Evolutionary conservation across 2,113 vertebrate genomes (phyloP), one percentile per base, ranked within the genome.

Genomic region (Brachyistius frenatus): DNA sequence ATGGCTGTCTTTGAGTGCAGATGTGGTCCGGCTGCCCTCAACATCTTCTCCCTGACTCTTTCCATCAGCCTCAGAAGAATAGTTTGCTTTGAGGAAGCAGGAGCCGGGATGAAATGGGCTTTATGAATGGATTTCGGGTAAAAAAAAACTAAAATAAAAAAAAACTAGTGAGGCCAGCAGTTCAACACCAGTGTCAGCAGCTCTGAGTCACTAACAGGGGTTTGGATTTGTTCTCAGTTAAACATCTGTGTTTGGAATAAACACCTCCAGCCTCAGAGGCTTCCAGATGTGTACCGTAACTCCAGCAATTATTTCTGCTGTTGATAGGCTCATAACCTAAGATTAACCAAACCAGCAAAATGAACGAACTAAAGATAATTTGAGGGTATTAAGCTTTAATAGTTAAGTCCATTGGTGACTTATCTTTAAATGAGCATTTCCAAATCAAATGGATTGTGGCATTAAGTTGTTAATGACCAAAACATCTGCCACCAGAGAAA

Each of bases 1-100:
- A 92, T 90, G 73, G 76, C 85, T 86, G 88, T 86, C 88, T 54
- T 67, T 73, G 81, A 89, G 81, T 75, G 87, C 81, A 90, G 84
- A 90, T 88, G 88, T 70, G 73, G 39, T 80, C 76, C 49, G 2
- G 83, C 71, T 85, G 84, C 84, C 89, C 23, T 23, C 73, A 88
- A 54, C 83, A 53, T 73, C 62, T 53, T 71, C 63, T 74, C 66
- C n/a, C 56, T 52, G 68, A 64, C 65, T 86, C 49, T 32, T 49
- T 69, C 35, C 31, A 5, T 11, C 46, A 54, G 58, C 47, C 71
- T 47, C 85, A 78, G 30, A 61, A 56, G 63, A 37, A 70, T 7
- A 33, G 35, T 56, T 69, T 35, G 65, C 68, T 63, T 64, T 37
- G 56, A 41, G 80, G 58, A 23, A 74, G 76, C 49, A 23, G 31